Evolutionary conservation across 1,140 invertebrate genomes (phyloP).

Genomic region (Andrena cerasifolii): DNA sequence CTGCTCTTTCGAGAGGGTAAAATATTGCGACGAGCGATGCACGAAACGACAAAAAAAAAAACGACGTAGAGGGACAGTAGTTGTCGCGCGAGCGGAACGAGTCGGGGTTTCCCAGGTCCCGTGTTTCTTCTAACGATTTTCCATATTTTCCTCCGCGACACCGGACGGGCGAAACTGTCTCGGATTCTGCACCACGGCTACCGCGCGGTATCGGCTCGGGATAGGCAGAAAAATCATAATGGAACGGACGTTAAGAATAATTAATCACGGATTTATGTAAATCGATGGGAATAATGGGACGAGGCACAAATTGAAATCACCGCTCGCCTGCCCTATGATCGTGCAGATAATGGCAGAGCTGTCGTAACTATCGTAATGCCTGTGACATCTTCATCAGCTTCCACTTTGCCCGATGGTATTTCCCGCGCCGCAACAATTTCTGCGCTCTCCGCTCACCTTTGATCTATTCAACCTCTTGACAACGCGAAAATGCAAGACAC

Average conservation of each 20-base stretch:
- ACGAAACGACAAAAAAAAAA: conserved; percentile 61
- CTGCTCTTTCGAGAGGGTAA: conserved; percentile 52
- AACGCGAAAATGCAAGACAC: too few species aligned
- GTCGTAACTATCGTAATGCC: conserved; percentile 4
- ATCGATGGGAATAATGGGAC: not conserved
- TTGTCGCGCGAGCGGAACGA: conserved; percentile 29
- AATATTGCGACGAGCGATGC: conserved; percentile 63
- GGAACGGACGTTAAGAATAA: not conserved
- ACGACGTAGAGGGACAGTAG: conserved; percentile 51
- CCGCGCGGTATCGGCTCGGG: too few species aligned
- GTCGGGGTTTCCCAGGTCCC: conserved; percentile 34
- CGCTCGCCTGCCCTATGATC: not conserved
- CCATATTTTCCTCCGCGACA: conserved; percentile 59
- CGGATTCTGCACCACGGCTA: too few species aligned
- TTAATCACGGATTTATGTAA: conserved; percentile 4
- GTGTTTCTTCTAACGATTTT: conserved; percentile 68
- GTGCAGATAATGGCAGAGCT: conserved; percentile 7
- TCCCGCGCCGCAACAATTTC: too few species aligned
- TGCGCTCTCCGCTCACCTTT: too few species aligned
- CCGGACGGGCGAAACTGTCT: conserved; percentile 9
- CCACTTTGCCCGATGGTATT: too few species aligned
- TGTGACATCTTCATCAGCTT: not conserved
- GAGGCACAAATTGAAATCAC: conserved; percentile 13
- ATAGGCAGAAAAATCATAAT: too few species aligned
- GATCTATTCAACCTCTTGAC: too few species aligned